Base-by-base conservation (phyloP, 2,113 vertebrate genomes). In the Perccottus glenii region DNA sequence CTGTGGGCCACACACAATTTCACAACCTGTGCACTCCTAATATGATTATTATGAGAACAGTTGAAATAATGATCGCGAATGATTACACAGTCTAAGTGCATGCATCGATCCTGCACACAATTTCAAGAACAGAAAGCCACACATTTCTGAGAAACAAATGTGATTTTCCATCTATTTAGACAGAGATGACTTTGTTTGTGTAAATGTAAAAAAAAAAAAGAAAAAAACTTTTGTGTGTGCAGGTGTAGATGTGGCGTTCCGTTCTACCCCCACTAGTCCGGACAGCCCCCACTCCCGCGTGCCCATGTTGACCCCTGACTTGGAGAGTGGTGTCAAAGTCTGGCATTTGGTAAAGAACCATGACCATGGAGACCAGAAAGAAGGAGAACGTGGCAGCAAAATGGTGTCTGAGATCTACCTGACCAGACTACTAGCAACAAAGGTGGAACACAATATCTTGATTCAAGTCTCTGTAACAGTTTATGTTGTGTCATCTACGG, bases 391-490 rank as follows among this genome's bases (percentile, higher is more conserved):
- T 0, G 96, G 96, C 73, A 97, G 95, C 86, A 98, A 98, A 92
- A 98, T 98, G 96, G 96, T 98, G 40, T 98, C 96, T 0, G 96
- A 98, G 90, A 97, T 98, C 91, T 98, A 98, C 85, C 91, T 98
- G 87, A 98, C 96, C 6, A 92, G 96, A 64, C 94, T 98, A 0
- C 83, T 98, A n/a, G 96, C 96, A 16, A 98, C 96, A 3, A 98
- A 98, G 95, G 96, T 96, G 91, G 73, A 11, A 14, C 1, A 33
- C 9, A 11, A 44, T n/a, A 3, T 15, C 19, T 4, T 60, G 47
- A 49, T 49, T 15, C 47, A 6, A 49, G 19, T 33, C 51, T 8
- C 10, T 27, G 19, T 27, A 27, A 27, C 19, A 27, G 42, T 43
- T 43, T 43, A 43, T 43, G 42, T 43, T 43, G 6, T 43, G 19